Conservation (phyloP, 2,797 vertebrate species). For the Danio kyathit region DNA sequence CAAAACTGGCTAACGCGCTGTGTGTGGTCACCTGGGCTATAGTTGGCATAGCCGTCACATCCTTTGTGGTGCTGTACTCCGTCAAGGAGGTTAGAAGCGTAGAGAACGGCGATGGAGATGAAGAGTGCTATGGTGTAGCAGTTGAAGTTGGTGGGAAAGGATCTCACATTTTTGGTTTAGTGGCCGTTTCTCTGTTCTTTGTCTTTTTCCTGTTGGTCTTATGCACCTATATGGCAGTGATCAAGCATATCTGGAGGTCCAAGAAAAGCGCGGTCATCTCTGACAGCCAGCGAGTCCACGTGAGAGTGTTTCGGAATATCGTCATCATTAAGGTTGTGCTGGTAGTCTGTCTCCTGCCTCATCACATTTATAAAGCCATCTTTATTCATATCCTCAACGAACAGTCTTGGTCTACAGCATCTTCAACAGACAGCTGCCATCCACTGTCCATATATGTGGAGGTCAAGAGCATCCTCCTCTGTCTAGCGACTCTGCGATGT, state of each 20-base stretch:
- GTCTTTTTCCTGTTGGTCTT: slow-evolving; percentile 79
- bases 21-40: slow-evolving; percentile 79
- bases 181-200: slow-evolving; percentile 76
- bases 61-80: slow-evolving; percentile 69
- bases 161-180: slow-evolving; percentile 53
- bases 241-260: slow-evolving; percentile 78
- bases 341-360: slow-evolving; percentile 84
- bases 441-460: slow-evolving; percentile 79
- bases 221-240: slow-evolving; percentile 79
- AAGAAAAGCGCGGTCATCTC: slow-evolving; percentile 71
- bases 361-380: slow-evolving; percentile 83
- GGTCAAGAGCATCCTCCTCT: slow-evolving; percentile 85
- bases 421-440: slow-evolving; percentile 63
- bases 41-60: slow-evolving; percentile 66
- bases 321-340: slow-evolving; percentile 84
- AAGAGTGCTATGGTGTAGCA: slow-evolving; percentile 75
- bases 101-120: rapidly evolving
- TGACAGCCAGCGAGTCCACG: slow-evolving; percentile 77
- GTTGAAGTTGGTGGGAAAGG: slow-evolving; percentile 75
- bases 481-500: slow-evolving; percentile 82
- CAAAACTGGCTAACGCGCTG: slow-evolving; percentile 78
- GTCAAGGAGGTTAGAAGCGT: neutral
- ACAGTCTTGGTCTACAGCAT: neutral
- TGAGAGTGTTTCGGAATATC: slow-evolving; percentile 82
- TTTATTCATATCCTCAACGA: slow-evolving; percentile 68